Evolutionary conservation across 2,113 vertebrate species (phyloP), one percentile per base, ranked within the genome.

Genomic region (Amazona vittata): DNA sequence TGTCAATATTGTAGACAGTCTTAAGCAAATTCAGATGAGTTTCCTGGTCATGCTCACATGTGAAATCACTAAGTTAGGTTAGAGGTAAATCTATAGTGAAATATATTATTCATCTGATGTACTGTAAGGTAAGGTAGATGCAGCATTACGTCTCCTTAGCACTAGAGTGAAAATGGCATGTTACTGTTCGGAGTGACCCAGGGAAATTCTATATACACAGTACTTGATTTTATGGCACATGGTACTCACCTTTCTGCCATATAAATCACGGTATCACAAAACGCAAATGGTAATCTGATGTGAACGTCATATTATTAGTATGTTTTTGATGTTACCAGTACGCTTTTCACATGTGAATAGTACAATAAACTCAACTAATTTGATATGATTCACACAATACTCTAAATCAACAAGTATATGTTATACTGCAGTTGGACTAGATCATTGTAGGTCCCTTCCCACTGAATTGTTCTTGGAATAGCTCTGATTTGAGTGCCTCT

Each of bases 1-100:
- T 96, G 89, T 91, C 94, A 96, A 84, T 83, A 95, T 80, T 78
- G 79, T 80, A 97, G 92, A 94, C 78, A 96, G 90, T 91, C 95
- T 97, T 94, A 96, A 95, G 95, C 90, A 96, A 97, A 97, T 97
- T 98, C 96, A 97, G 91, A 95, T 81, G 73, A 84, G 44, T 25
- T 80, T 75, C 43, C 41, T 94, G 75, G 80, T 96, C 78, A 89
- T 12, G 57, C 74, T 89, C 68, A 80, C 94, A 79, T 80, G 57
- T 93, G 89, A 95, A 97, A 93, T 90, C 86, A 97, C 68, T 96
- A 94, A 93, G 91, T 81, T 89, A 96, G 87, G 86, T 52, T 74
- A 94, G 87, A 94, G 82, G 80, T 74, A 91, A 94, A 64, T 79
- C 35, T 59, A 15, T 69, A 79, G 59, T 65, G 22, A 81, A 80